Evolutionary conservation across 1,140 invertebrate genomes (phyloP).

Genomic region (Cylas formicarius): DNA sequence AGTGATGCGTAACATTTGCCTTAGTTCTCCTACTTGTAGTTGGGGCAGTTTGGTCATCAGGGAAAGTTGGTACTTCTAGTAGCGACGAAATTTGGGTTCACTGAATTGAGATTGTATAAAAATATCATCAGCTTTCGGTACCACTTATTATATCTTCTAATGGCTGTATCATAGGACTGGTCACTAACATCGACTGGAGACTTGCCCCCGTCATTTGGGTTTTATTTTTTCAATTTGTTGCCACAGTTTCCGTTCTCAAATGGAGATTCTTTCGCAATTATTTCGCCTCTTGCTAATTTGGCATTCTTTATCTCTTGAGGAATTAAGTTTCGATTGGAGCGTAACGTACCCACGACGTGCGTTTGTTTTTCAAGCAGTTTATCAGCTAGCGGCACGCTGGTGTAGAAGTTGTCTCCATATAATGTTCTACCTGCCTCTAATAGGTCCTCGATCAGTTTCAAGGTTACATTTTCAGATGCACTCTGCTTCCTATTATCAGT

Average conservation of each 20-base stretch:
- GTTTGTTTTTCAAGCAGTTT: conserved; percentile 25
- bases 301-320: conserved; percentile 34
- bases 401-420: conserved; percentile 32
- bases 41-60: background rate
- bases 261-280: conserved; percentile 38
- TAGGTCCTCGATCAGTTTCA: conserved; percentile 21
- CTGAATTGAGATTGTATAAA: conserved; percentile 9
- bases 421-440: conserved; percentile 26
- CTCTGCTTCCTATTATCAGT: conserved; percentile 5
- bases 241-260: conserved; percentile 5
- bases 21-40: background rate
- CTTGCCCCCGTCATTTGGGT: conserved; percentile 25
- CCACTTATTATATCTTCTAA: conserved; percentile 21
- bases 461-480: conserved; percentile 20
- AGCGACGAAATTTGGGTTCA: conserved; percentile 1
- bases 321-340: conserved; percentile 27
- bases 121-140: conserved; percentile 31
- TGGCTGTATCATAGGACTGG: conserved; percentile 22
- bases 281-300: conserved; percentile 40
- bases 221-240: conserved; percentile 20
- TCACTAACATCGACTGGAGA: conserved; percentile 26
- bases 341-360: conserved; percentile 29
- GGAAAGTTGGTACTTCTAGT: background rate
- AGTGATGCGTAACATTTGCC: conserved; percentile 3
- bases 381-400: conserved; percentile 26